A percentile compares a stretch with the other conserved stretches of the same genome.
Conservation (phyloP, 2,888 invertebrate genomes). For the Himalopsyche anomala region DNA sequence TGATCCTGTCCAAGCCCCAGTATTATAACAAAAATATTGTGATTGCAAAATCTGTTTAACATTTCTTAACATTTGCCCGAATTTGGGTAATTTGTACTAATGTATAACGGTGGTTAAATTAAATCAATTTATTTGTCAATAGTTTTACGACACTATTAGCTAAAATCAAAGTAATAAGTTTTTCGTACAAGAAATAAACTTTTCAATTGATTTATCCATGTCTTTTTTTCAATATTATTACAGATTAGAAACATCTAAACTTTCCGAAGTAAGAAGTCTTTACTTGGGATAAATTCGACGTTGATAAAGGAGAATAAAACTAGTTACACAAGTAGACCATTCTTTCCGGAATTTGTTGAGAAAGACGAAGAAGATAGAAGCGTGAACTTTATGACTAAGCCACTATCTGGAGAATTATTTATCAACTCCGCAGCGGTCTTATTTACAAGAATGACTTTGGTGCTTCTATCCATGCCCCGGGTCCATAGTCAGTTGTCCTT, state of each 20-base stretch:
- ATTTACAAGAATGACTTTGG: slow-evolving; percentile 12
- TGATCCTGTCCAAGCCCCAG: too few relatives aligned
- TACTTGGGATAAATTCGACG: background rate
- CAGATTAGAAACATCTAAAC: background rate
- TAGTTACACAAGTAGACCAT: background rate
- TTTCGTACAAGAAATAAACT: too few relatives aligned
- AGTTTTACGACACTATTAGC: too few relatives aligned
- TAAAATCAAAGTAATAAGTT: too few relatives aligned
- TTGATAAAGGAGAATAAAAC: background rate
- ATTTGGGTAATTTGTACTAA: too few relatives aligned
- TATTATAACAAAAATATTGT: too few relatives aligned
- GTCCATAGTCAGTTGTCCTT: background rate
- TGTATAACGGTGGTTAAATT: too few relatives aligned
- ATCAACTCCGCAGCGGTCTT: slow-evolving; percentile 29
- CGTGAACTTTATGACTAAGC: slow-evolving; percentile 12
- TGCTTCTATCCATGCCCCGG: background rate
- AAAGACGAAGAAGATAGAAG: background rate
- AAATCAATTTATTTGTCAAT: too few relatives aligned
- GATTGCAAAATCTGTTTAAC: too few relatives aligned
- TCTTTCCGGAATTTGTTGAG: background rate
- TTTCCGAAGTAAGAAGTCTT: background rate
- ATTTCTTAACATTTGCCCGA: too few relatives aligned
- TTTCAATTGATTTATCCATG: too few relatives aligned
- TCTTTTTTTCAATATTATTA: background rate
- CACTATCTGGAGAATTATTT: slow-evolving; percentile 28